These are phyloP conservation scores for Colistium nudipinnis DNA, from an alignment of 2,113 vertebrate genomes.

Conservation along the genomic window DNA sequence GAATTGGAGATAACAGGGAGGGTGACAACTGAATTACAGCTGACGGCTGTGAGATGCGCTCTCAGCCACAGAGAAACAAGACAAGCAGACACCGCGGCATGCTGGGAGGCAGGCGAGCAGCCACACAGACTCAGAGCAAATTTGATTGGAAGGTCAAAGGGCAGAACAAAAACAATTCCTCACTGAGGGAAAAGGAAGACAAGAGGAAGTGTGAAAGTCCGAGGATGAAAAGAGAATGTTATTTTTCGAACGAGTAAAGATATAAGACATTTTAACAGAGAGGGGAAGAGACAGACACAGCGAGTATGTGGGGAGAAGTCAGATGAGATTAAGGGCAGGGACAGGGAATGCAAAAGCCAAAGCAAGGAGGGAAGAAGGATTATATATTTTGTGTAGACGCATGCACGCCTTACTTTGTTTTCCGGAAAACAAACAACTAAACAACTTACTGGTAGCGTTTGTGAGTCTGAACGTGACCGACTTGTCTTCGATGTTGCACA, in stretches of 20 bases:
- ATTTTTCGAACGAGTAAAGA: constrained; percentile 13
- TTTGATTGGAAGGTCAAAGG: constrained; percentile 42
- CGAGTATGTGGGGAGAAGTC: background rate
- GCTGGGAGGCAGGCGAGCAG: constrained; percentile 24
- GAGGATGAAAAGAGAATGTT: background rate
- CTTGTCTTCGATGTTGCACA: constrained; percentile 95
- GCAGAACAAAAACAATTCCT: constrained; percentile 26
- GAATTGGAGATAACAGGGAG: constrained; percentile 76
- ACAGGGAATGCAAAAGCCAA: background rate
- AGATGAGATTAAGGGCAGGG: constrained; percentile 2
- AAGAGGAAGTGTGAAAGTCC: constrained; percentile 21
- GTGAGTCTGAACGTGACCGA: constrained; percentile 94
- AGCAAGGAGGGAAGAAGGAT: background rate
- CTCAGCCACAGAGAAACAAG: constrained; percentile 62
- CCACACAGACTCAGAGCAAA: constrained; percentile 19
- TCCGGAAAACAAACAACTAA: background rate
- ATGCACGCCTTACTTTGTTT: background rate
- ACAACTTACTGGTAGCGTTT: constrained; percentile 89
- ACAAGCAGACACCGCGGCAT: constrained; percentile 50
- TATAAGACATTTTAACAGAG: constrained; percentile 15
- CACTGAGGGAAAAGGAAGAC: constrained; percentile 4
- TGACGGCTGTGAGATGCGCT: constrained; percentile 67
- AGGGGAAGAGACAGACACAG: constrained; percentile 20
- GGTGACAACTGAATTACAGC: constrained; percentile 77
- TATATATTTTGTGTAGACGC: background rate